phyloP scores from a whole-genome alignment of 2,888 invertebrate species.

The Aquatica leii region DNA sequence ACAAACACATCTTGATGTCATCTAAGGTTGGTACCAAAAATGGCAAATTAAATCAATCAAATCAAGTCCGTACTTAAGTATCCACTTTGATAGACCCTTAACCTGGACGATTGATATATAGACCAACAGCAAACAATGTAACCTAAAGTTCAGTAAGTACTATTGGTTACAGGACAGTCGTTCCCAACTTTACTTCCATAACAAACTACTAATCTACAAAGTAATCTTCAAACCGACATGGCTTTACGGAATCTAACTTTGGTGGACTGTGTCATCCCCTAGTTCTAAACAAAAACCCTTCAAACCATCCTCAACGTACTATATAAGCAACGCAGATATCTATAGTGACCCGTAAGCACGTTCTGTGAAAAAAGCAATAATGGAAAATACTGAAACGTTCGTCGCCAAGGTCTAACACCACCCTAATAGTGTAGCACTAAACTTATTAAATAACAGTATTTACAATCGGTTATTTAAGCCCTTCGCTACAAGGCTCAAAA shows the following conservation, averaged over 20 bases:
- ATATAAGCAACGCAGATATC: constrained; percentile 8
- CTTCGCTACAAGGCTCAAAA: too few relatives aligned
- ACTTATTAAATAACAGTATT: neutral
- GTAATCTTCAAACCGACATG: constrained; percentile 12
- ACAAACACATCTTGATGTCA: constrained; percentile 12
- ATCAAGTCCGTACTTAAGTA: too few relatives aligned
- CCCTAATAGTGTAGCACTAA: neutral
- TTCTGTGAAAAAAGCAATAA: neutral
- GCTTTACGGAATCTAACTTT: constrained; percentile 6
- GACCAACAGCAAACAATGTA: constrained; percentile 8
- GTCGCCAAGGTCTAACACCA: neutral
- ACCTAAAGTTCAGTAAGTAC: constrained; percentile 14
- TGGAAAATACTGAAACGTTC: neutral
- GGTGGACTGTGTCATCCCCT: constrained; percentile 7
- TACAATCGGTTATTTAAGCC: too few relatives aligned
- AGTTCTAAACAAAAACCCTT: constrained; percentile 12
- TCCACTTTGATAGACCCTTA: neutral
- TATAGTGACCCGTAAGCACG: neutral
- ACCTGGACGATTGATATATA: constrained; percentile 16
- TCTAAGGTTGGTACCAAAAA: constrained; percentile 7
- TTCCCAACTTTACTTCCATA: constrained; percentile 7
- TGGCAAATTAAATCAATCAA: too few relatives aligned
- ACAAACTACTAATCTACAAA: constrained; percentile 8
- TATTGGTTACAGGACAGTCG: constrained; percentile 1
- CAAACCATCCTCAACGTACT: constrained; percentile 13